A percentile compares a stretch with the other conserved stretches of the same genome.
phyloP scores from a whole-genome alignment of 2,113 vertebrate species.

The Anarhynchus alexandrinus region DNA sequence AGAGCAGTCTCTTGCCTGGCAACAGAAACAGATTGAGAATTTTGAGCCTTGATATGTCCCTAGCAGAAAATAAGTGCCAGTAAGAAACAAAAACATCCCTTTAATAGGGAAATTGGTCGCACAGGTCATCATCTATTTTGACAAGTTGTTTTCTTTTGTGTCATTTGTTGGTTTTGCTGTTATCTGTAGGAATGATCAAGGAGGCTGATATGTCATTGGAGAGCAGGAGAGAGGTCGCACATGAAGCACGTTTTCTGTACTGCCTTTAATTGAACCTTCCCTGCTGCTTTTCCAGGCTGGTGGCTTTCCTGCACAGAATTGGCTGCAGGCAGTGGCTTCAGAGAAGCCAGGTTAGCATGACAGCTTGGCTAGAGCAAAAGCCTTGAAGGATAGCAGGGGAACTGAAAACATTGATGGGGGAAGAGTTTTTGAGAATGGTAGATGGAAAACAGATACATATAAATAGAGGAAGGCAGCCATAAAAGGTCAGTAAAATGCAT shows the following conservation, averaged over 20 bases:
- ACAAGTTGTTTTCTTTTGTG: constrained; percentile 4
- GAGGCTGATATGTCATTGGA: not conserved
- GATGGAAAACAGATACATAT: not conserved
- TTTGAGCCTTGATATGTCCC: not conserved
- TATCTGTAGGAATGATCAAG: constrained; percentile 31
- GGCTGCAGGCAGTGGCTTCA: not conserved
- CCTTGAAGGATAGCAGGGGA: not conserved
- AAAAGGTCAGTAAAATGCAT: not conserved
- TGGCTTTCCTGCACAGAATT: not conserved
- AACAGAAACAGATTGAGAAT: not conserved
- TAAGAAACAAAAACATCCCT: not conserved
- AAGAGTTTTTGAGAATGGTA: not conserved
- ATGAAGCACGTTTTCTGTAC: not conserved
- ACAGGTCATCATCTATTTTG: not conserved
- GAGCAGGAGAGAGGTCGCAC: not conserved
- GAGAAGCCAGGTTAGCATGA: not conserved
- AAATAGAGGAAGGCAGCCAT: not conserved
- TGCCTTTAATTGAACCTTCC: constrained; percentile 19
- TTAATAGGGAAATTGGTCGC: not conserved
- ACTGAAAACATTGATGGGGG: not conserved
- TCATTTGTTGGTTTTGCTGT: not conserved
- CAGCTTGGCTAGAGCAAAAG: not conserved
- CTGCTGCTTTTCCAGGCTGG: not conserved
- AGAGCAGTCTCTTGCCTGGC: not conserved
- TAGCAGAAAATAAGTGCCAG: not conserved